Base-by-base conservation (phyloP, 1,140 invertebrate species). In the Drosophila subpulchrella region DNA sequence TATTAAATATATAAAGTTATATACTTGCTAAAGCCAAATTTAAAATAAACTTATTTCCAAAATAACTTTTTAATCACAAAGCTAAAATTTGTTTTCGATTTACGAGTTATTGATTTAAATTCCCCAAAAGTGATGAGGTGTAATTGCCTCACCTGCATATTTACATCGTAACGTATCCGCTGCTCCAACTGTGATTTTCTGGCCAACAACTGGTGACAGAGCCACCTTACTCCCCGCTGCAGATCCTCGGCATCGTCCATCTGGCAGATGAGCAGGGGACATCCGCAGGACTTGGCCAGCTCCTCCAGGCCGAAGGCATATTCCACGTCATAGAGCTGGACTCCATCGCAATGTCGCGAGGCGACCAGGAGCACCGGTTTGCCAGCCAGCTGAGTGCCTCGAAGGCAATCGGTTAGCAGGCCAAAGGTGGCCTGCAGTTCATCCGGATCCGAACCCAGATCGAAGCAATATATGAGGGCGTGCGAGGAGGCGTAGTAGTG, bases 251-350 rank as follows among this genome's bases (percentile, higher is more conserved):
- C 32, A 8, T 59, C 46, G 34, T 54, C 58, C 65, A 75, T 68
- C 55, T 78, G 65, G 42, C 90, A 91, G 4, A 85, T 55, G 56
- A 74, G 70, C 27, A 90, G 42, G 0, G 81, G 77, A 20, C 86
- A 77, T 12, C 56, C 66, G 44, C 62, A 83, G 6, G 38, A 13
- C 6, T 24, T 53, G 4, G 86, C 75, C 51, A 91, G 56, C 6
- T 78, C 57, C 30, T 81, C 86, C 51, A 91, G 15, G 0, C 47
- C 56, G 12, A 91, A 91, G 10, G 90, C 62, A 27, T 91, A 75
- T 51, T 85, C 90, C 46, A 91, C 82, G 15, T 91, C 90, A 41
- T 91, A 91, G 34, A 91, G 50, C 42, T 91, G 86, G 3, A 91
- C 66, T 7, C 86, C 78, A 0, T 90, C 86, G 10, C 81, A 55